Evolutionary conservation across 2,113 vertebrate genomes (phyloP).

Genomic region (Myotis davidii): DNA sequence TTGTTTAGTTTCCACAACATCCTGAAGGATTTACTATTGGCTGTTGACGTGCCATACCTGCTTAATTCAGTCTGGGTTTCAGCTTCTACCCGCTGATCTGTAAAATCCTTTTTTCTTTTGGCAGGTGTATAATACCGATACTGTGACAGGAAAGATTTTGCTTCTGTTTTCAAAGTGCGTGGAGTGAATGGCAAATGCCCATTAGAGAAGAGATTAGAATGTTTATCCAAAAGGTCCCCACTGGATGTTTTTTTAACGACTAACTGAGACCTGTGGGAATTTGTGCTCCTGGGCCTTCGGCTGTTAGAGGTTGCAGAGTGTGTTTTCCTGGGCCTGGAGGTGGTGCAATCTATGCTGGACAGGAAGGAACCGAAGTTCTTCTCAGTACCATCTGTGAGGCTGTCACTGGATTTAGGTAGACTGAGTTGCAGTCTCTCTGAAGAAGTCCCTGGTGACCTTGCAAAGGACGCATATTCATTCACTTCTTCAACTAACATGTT

Average conservation of each 20-base stretch:
- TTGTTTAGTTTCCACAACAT: neutral
- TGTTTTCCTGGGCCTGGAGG: neutral
- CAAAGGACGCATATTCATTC: constrained; percentile 25
- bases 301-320: neutral
- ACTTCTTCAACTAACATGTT: neutral
- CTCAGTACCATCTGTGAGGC: fast-evolving
- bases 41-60: constrained; percentile 84
- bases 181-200: constrained; percentile 91
- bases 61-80: constrained; percentile 86
- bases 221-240: constrained; percentile 92
- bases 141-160: constrained; percentile 89
- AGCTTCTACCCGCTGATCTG: constrained; percentile 73
- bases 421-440: neutral
- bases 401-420: neutral
- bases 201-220: constrained; percentile 90
- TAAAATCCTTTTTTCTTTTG: constrained; percentile 77
- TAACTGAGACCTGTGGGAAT: constrained; percentile 81
- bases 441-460: neutral
- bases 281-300: neutral
- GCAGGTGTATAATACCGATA: constrained; percentile 94
- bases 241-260: constrained; percentile 84
- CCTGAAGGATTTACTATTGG: neutral
- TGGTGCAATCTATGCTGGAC: neutral
- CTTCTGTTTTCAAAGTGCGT: constrained; percentile 92
- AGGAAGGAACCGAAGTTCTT: neutral